Evolutionary conservation across 2,888 invertebrate species (phyloP), one percentile per base, ranked within the genome.

Genomic region (Sepioteuthis lessoniana): DNA sequence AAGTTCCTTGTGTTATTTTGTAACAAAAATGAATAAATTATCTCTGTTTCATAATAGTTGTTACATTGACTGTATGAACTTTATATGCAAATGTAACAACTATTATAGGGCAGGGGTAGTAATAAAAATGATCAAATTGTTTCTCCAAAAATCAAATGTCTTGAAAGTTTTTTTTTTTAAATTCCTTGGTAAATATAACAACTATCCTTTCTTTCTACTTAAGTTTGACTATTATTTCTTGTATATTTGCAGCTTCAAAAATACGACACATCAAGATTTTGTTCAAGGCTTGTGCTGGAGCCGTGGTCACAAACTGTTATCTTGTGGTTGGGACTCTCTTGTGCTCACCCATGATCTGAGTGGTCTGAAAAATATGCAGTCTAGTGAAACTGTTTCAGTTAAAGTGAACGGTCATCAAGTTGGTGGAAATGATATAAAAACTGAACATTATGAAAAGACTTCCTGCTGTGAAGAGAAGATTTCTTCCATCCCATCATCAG

Each of bases 271-370:
- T 96, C 95, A 94, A 42, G 98, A 98, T 95, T 97, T 98, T 96
- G 98, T 98, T 28, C 97, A 98, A 94, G 98, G 98, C 90, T 95
- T 98, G 35, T 97, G 98, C 10, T 98, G 98, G 98, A 96, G 96
- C 94, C 96, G 97, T 90, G 96, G 97, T 42, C 95, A 96, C 93
- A 96, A 97, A 94, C 97, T 98, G 94, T 97, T 97, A 95, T 97
- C 98, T 8, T 98, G 98, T 97, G 98, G 98, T 35, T 98, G 98
- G 97, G 98, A 98, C 96, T 96, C 95, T 19, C 94, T 94, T 90
- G 95, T 96, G 7, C 60, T 94, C 28, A 60, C 46, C 76, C 95
- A 95, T 92, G 90, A 90, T 50, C 76, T 94, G 46, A 93, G 35
- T 42, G 94, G 90, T 31, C 16, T 92, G n/a, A 92, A 92, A 47